Percentiles rank a stretch among this genome's conserved stretches.
Evolutionary conservation across 2,888 invertebrate genomes (phyloP).

Genomic region (Anarsia innoxiella): DNA sequence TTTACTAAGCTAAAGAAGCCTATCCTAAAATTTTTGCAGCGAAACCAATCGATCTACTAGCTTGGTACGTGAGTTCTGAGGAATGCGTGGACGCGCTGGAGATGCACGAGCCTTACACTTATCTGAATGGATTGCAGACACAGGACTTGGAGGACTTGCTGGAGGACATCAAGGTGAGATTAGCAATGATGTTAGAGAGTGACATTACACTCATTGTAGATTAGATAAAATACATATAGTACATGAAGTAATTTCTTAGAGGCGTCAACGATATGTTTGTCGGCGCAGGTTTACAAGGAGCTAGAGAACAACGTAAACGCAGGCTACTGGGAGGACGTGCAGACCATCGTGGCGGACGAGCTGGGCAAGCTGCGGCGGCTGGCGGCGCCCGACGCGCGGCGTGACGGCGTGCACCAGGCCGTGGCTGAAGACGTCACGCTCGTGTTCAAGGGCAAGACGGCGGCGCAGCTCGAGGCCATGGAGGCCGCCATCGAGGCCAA

Average conservation of each 20-base stretch:
- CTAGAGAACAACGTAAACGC: constrained; percentile 91
- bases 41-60: constrained; percentile 97
- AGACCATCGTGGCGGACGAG: constrained; percentile 95
- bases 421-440: constrained; percentile 92
- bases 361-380: constrained; percentile 88
- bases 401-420: constrained; percentile 91
- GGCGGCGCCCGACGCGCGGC: constrained; percentile 74
- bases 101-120: constrained; percentile 98
- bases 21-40: no score
- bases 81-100: constrained; percentile 92
- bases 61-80: constrained; percentile 95
- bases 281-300: constrained; percentile 84
- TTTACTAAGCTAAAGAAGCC: no score
- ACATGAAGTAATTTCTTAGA: no score
- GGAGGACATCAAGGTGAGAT: constrained; percentile 93
- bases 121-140: constrained; percentile 91
- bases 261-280: neutral
- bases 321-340: constrained; percentile 97
- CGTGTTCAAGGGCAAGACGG: constrained; percentile 93
- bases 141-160: constrained; percentile 96
- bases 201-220: no score
- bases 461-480: constrained; percentile 87
- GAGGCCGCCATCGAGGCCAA: constrained; percentile 91
- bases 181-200: no score
- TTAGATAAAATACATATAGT: no score